phyloP scores from a whole-genome alignment of 2,888 invertebrate genomes.

The Mimachlamys varia region DNA sequence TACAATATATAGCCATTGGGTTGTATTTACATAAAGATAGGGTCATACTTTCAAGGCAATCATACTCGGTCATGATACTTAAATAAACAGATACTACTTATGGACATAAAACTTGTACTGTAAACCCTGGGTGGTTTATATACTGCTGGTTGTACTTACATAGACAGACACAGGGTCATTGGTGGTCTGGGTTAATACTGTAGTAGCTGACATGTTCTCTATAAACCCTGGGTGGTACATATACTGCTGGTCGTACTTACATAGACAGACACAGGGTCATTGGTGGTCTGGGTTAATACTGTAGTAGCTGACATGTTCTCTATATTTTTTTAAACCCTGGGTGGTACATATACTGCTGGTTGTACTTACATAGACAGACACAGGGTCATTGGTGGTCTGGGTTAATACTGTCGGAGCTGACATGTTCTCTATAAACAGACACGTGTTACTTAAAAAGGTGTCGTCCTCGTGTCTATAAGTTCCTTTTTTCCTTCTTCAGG shows the following conservation, averaged over 20 bases:
- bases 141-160: too few relatives aligned
- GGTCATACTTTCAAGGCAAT: too few relatives aligned
- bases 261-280: neutral
- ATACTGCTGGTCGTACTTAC: neutral
- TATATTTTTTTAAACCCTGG: too few relatives aligned
- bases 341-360: neutral
- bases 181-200: neutral
- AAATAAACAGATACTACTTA: too few relatives aligned
- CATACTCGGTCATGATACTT: too few relatives aligned
- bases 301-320: neutral
- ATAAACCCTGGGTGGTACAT: too few relatives aligned
- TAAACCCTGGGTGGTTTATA: too few relatives aligned
- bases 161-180: neutral
- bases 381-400: neutral
- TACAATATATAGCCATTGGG: too few relatives aligned
- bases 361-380: slow-evolving; percentile 18
- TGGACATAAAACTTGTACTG: too few relatives aligned
- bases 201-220: neutral
- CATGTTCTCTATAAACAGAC: neutral
- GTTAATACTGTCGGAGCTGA: neutral
- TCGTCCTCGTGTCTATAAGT: neutral
- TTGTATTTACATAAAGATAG: too few relatives aligned
- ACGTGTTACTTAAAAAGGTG: neutral
- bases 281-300: neutral
- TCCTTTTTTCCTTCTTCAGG: neutral